Evolutionary conservation across 2,888 invertebrate species (phyloP).

Genomic region (Biston stratarius): DNA sequence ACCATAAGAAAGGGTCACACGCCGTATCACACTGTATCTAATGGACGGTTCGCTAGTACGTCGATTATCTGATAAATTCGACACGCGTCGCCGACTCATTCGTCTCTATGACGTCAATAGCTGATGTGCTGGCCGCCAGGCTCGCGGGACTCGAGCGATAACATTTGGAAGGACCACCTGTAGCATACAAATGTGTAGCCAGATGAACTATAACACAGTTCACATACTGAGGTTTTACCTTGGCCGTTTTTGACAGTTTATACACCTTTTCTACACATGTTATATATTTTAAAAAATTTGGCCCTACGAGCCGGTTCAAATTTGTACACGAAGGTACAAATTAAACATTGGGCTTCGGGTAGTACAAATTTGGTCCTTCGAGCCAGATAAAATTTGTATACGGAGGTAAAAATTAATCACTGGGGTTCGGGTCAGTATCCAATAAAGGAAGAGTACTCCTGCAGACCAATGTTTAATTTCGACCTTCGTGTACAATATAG

Average conservation of each 20-base stretch:
- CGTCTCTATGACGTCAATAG: slow-evolving; percentile 26
- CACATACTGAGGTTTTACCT: slow-evolving; percentile 5
- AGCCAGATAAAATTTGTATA: too few relatives aligned
- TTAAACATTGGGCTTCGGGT: too few relatives aligned
- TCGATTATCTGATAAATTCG: slow-evolving; percentile 11
- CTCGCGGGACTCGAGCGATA: slow-evolving; percentile 12
- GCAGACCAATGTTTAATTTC: too few relatives aligned
- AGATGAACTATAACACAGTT: slow-evolving; percentile 5
- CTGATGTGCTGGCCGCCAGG: slow-evolving; percentile 8
- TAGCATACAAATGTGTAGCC: slow-evolving; percentile 23
- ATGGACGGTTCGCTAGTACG: not conserved
- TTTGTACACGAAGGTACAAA: too few relatives aligned
- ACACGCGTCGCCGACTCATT: slow-evolving; percentile 12
- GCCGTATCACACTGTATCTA: not conserved
- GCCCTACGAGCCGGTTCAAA: too few relatives aligned
- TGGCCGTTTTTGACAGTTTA: slow-evolving; percentile 1
- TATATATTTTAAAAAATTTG: too few relatives aligned
- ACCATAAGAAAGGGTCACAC: not conserved
- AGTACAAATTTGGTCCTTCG: too few relatives aligned
- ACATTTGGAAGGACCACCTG: slow-evolving; percentile 17
- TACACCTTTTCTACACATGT: not conserved
- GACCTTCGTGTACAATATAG: too few relatives aligned
- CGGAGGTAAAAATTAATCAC: too few relatives aligned
- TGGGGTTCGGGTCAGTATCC: too few relatives aligned
- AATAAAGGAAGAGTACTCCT: too few relatives aligned